A percentile compares a stretch with the other conserved stretches of the same genome.
These are phyloP conservation scores for Brevimyrus niger DNA, from an alignment of 2,113 vertebrate genomes.

Conservation along the genomic window DNA sequence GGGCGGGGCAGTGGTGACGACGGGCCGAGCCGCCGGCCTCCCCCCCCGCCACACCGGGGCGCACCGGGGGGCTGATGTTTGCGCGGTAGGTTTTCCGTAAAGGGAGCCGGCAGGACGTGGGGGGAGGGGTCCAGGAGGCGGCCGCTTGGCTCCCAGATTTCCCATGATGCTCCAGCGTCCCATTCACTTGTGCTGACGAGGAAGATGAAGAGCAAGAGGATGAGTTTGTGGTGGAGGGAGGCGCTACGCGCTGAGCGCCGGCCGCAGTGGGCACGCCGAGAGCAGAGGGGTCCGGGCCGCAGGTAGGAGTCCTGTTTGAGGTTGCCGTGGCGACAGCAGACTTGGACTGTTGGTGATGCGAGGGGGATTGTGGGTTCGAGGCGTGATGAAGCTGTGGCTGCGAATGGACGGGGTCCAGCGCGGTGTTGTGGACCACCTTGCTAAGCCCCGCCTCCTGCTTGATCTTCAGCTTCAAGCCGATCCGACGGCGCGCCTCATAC, in stretches of 20 bases:
- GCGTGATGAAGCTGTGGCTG: conserved; percentile 21
- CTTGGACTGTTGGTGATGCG: not conserved
- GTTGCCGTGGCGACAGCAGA: conserved; percentile 38
- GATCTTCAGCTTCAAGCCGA: conserved; percentile 91
- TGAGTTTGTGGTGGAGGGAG: conserved; percentile 38
- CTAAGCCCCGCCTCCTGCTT: conserved; percentile 87
- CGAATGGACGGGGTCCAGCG: conserved; percentile 79
- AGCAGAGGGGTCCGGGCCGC: not conserved
- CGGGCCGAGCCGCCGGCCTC: conserved; percentile 44
- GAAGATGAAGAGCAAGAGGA: conserved; percentile 24
- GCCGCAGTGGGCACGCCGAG: not conserved
- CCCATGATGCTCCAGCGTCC: conserved; percentile 66
- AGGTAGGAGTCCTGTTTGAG: conserved; percentile 3
- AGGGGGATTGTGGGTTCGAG: not conserved
- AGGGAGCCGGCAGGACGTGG: conserved; percentile 71
- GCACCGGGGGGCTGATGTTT: conserved; percentile 66
- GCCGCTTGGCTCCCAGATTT: conserved; percentile 47
- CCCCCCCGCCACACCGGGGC: conserved; percentile 58
- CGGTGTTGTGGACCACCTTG: conserved; percentile 90
- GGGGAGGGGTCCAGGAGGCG: conserved; percentile 48
- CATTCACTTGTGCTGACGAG: conserved; percentile 67
- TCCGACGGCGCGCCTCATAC: conserved; percentile 83
- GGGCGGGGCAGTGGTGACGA: conserved; percentile 23
- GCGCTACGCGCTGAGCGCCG: conserved; percentile 26
- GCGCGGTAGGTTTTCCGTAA: conserved; percentile 83